Percentiles rank a stretch among this genome's conserved stretches.
Conservation (phyloP, 2,797 vertebrate genomes). For the Lutjanus argentimaculatus region DNA sequence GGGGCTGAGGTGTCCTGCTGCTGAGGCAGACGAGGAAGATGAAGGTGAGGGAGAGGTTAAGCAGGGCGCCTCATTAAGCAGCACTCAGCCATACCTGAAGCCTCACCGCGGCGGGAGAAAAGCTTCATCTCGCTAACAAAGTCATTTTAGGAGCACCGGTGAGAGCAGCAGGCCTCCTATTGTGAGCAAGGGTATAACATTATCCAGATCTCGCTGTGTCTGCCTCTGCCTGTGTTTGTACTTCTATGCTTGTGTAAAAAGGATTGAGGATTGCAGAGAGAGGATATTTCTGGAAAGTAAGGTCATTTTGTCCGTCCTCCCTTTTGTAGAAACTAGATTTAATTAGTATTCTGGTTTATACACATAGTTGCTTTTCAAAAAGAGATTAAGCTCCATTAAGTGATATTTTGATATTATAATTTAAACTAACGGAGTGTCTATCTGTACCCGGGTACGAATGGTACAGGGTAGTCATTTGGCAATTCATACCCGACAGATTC, state of each 20-base stretch:
- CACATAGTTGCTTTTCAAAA: background rate
- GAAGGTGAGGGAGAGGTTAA: constrained; percentile 25
- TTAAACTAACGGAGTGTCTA: background rate
- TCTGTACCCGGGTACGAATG: too few relatives aligned
- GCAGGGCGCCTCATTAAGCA: constrained; percentile 43
- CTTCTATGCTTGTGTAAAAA: background rate
- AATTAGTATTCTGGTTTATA: background rate
- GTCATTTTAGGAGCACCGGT: background rate
- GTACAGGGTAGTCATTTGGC: too few relatives aligned
- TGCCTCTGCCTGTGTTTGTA: background rate
- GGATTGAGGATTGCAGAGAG: background rate
- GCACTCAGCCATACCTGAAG: constrained; percentile 19
- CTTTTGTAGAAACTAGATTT: background rate
- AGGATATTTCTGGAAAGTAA: background rate
- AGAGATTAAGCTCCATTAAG: background rate
- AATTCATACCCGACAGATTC: too few relatives aligned
- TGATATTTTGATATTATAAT: background rate
- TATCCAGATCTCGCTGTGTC: background rate
- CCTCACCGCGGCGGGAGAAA: background rate
- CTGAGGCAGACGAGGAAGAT: constrained; percentile 9
- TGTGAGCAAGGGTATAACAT: constrained; percentile 2
- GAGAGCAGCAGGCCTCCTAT: background rate
- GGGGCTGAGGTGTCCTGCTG: background rate
- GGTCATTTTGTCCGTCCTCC: background rate
- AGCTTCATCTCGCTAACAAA: constrained; percentile 22